These are phyloP conservation scores for Sebastiscus tertius DNA, from an alignment of 2,797 vertebrate genomes.

Conservation along the genomic window DNA sequence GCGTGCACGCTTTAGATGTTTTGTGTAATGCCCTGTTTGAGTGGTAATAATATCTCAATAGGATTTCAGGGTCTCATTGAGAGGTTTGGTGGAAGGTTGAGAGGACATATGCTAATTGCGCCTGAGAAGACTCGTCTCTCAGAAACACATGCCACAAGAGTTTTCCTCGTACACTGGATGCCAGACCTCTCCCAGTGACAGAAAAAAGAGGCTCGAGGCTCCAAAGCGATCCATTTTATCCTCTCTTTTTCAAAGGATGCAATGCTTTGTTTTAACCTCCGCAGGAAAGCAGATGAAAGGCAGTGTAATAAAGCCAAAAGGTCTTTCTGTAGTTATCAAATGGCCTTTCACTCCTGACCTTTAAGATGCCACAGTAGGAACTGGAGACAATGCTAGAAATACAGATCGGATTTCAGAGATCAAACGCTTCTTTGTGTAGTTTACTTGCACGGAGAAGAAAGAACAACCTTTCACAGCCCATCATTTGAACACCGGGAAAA, in stretches of 20 bases:
- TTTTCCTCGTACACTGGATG: constrained; percentile 65
- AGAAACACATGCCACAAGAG: constrained; percentile 70
- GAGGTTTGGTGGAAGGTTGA: constrained; percentile 74
- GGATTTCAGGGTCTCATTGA: constrained; percentile 72
- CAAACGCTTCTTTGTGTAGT: constrained; percentile 79
- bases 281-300: constrained; percentile 83
- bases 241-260: constrained; percentile 77
- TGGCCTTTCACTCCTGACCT: constrained; percentile 87
- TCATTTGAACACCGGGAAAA: constrained; percentile 57
- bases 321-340: constrained; percentile 85
- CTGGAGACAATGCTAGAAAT: constrained; percentile 81
- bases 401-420: constrained; percentile 82
- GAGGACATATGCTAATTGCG: constrained; percentile 79
- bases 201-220: constrained; percentile 66
- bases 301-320: constrained; percentile 81
- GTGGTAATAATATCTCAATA: constrained; percentile 76
- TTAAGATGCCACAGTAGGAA: constrained; percentile 86
- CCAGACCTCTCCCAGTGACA: constrained; percentile 70
- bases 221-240: constrained; percentile 79
- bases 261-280: constrained; percentile 81
- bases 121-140: constrained; percentile 58
- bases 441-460: constrained; percentile 77
- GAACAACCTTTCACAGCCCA: constrained; percentile 67
- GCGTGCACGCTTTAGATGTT: constrained; percentile 58
- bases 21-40: constrained; percentile 68